Base-by-base conservation (phyloP, 1,140 invertebrate species). In the Myzus persicae region DNA sequence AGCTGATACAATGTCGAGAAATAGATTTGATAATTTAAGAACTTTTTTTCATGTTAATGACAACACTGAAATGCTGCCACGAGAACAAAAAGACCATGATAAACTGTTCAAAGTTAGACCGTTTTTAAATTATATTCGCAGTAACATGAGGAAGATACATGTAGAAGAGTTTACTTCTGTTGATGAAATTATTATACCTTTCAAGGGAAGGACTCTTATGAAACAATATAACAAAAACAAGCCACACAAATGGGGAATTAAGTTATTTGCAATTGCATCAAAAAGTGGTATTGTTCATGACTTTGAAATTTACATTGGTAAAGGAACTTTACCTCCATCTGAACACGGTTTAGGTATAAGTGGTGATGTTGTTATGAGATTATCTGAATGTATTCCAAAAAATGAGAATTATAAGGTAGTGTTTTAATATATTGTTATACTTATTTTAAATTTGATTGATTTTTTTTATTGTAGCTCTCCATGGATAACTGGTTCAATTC, bases 111-210 rank as follows among this genome's bases (percentile, higher is more conserved):
- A 82, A 40, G 20, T 82, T 40, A 36, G 36, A 40, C 81, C 81
- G 11, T 81, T 82, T 36, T 36, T 95, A 95, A 36, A 81, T 82
- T 9, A 14, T 22, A 40, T 82, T 82, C 36, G 38, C 18, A 20
- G 40, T 40, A 82, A 82, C 40, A 82, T 82, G 81, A 82, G 20
- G 38, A 22, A 26, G 40, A 40, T 82, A 6, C 11, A 38, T 40
- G 81, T 40, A 22, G 67, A 82, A 22, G 38, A 82, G 6, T 82
- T 3, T 40, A 82, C 36, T 82, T 82, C 38, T 22, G 20, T 82
- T 20, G 38, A 82, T 40, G 36, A 82, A 82, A 82, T 82, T 40
- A 82, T 82, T 82, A 82, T 82, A 20, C 81, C 81, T 2, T 82
- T 82, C 81, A 82, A 82, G 20, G 36, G 36, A 6, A 4, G 38